Evolutionary conservation across 2,797 vertebrate species (phyloP), one percentile per base, ranked within the genome.

Genomic region (Todus mexicanus): DNA sequence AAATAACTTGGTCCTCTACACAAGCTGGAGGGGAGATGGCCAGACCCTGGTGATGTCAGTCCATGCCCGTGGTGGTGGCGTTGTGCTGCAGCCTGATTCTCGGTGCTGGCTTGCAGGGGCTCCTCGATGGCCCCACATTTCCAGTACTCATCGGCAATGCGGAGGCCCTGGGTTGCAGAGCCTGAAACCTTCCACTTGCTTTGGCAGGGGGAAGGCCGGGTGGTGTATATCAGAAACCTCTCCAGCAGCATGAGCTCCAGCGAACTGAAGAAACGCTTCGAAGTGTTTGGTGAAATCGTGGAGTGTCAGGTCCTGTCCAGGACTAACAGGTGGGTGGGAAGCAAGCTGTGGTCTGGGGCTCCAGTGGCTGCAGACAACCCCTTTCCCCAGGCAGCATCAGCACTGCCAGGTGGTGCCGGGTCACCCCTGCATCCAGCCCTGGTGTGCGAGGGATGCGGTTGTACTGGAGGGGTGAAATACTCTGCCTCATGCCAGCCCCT

Each of bases 181-280:
- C 57, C 70, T 96, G 73, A 97, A 68, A 38, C 15, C 7, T 87
- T 45, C n/a, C 4, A 1, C 42, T 95, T 95, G 71, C 60, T 77
- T 88, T 94, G 68, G 50, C 97, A 99, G 99, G 98, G 98, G 51
- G 99, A 99, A 98, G 99, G 99, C 96, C 98, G 99, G 53, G 98
- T 99, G 96, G 98, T 99, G 84, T 99, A 99, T 93, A 97, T 99
- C 96, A 98, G 98, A 96, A 99, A 99, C 97, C 98, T 99, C 96
- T 98, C 99, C 79, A 98, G 96, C 93, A 98, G 98, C 95, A 98
- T 99, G 97, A 99, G 98, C 94, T 98, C 99, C 97, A 98, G 97
- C 15, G 99, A 99, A 97, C 98, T 99, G 95, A 98, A 99, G 97
- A 98, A 98, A 96, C 99, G 99, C 95, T 99, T 99, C 2, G 98